Percentiles rank a stretch among this genome's conserved stretches.
Evolutionary conservation across 2,888 invertebrate species (phyloP).

Genomic region (Hyles lineata): DNA sequence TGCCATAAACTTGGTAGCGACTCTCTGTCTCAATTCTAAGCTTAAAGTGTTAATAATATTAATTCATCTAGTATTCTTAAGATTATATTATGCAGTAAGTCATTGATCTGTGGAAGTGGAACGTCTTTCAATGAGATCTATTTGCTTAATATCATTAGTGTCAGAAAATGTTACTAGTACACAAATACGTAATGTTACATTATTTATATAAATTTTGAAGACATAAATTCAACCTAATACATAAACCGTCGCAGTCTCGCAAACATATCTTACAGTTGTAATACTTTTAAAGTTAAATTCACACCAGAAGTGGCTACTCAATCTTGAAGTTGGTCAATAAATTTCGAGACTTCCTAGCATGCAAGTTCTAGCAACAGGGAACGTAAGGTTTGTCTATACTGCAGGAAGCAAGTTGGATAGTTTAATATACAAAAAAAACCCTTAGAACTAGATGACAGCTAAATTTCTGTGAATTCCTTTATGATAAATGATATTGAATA

Average conservation of each 20-base stretch:
- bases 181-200: background rate
- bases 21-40: no score
- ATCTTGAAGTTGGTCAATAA: slow-evolving; percentile 15
- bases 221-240: background rate
- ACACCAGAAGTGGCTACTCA: slow-evolving; percentile 11
- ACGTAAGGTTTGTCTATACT: background rate
- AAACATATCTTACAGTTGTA: slow-evolving; percentile 1
- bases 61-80: no score
- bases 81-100: no score
- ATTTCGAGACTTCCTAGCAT: background rate
- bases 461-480: no score
- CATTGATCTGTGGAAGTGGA: background rate
- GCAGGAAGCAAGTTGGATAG: background rate
- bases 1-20: no score
- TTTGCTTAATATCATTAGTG: no score
- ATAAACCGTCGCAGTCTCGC: background rate
- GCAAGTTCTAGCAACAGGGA: background rate
- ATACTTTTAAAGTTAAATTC: slow-evolving; percentile 15
- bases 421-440: background rate
- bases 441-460: no score
- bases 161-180: no score
- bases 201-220: background rate
- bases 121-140: no score
- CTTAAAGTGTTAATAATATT: no score
- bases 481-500: no score